Conservation (phyloP, 2,888 invertebrate genomes). For the Chymomyza procnemis region DNA sequence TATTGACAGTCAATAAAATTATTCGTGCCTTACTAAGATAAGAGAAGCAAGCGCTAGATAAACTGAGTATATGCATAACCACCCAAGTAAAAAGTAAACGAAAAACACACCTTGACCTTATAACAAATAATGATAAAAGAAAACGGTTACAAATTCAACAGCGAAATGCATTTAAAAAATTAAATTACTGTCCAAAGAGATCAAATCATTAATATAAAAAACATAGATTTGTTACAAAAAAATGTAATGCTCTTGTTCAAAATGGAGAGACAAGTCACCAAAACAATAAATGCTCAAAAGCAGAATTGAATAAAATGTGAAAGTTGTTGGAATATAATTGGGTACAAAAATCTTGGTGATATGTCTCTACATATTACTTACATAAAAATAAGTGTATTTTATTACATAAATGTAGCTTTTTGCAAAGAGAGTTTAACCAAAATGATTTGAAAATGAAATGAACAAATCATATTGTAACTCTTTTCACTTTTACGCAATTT, state of each 20-base stretch:
- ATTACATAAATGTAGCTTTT: constrained; percentile 24
- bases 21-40: too few relatives aligned
- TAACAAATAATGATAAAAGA: too few relatives aligned
- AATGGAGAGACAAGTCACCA: constrained; percentile 30
- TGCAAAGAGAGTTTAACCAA: constrained; percentile 24
- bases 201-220: too few relatives aligned
- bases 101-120: too few relatives aligned
- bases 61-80: too few relatives aligned
- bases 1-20: too few relatives aligned
- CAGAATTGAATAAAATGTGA: constrained; percentile 27
- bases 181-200: too few relatives aligned
- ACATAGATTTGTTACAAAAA: constrained; percentile 17
- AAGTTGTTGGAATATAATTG: constrained; percentile 19
- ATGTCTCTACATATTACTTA: background rate
- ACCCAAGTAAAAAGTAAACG: too few relatives aligned
- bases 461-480: background rate
- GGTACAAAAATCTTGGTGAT: too few relatives aligned
- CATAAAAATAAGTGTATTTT: background rate
- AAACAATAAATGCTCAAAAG: background rate
- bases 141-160: too few relatives aligned
- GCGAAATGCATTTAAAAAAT: too few relatives aligned
- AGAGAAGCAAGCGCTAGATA: too few relatives aligned
- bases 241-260: background rate
- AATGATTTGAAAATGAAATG: background rate
- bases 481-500: constrained; percentile 18